phyloP scores from a whole-genome alignment of 2,888 invertebrate species.

The Cerastoderma edule region DNA sequence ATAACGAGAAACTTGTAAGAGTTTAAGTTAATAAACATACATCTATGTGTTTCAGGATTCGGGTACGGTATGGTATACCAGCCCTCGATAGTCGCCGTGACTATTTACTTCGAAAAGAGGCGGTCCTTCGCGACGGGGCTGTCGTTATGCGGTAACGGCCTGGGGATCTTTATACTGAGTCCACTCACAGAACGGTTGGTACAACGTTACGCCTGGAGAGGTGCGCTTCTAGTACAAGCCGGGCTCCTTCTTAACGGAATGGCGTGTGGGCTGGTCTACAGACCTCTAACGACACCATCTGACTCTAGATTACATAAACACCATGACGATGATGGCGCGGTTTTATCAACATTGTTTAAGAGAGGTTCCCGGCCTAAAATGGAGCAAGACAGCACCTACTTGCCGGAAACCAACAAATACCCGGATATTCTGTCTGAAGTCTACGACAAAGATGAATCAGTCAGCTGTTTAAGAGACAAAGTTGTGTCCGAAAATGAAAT shows the following conservation, averaged over 20 bases:
- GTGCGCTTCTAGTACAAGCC: background rate
- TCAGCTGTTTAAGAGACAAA: no score
- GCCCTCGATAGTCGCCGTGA: background rate
- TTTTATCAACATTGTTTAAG: no score
- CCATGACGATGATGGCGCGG: background rate
- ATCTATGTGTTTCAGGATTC: background rate
- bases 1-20: no score
- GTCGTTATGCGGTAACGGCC: background rate
- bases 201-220: background rate
- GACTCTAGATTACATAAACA: background rate
- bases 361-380: no score
- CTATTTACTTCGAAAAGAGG: background rate
- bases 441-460: no score
- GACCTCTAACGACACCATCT: background rate
- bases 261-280: background rate
- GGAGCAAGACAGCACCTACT: no score
- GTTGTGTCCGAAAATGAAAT: no score
- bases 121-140: background rate
- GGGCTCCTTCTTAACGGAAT: background rate
- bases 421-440: no score
- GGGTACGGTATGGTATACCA: conserved; percentile 1
- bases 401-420: no score
- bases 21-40: no score
- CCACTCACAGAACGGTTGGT: conserved; percentile 1
- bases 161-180: conserved; percentile 4